These are phyloP conservation scores for Leptosomus discolor DNA, from an alignment of 2,113 vertebrate species.

Conservation along the genomic window DNA sequence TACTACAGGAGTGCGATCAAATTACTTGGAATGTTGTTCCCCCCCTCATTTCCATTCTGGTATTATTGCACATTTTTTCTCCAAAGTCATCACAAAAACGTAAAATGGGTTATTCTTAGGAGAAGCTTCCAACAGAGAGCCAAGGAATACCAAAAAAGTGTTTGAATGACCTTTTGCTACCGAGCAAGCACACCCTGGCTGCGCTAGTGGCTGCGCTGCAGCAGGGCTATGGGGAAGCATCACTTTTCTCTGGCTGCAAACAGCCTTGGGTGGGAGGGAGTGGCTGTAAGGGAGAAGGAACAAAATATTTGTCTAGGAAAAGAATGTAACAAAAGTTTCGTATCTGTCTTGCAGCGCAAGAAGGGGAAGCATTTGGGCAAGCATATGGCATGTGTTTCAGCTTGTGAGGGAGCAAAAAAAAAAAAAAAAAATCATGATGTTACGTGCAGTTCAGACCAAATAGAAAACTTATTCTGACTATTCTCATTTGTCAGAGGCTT, in stretches of 20 bases:
- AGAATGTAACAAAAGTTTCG: not conserved
- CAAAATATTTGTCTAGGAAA: constrained; percentile 1
- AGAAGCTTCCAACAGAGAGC: constrained; percentile 28
- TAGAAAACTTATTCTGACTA: constrained; percentile 72
- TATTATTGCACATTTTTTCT: not conserved
- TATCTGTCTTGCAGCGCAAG: not conserved
- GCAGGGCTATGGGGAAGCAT: not conserved
- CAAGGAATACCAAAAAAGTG: constrained; percentile 2
- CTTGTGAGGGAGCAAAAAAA: not conserved
- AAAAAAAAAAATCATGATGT: constrained; percentile 3
- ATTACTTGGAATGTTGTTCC: constrained; percentile 27
- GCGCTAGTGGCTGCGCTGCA: not conserved
- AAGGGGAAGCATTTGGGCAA: constrained; percentile 42
- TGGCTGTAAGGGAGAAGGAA: not conserved
- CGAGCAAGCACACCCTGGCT: not conserved
- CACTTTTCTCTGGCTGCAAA: not conserved
- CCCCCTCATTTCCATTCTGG: not conserved
- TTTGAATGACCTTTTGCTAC: not conserved
- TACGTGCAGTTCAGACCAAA: constrained; percentile 60
- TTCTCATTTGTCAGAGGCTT: constrained; percentile 66
- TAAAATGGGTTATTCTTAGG: constrained; percentile 41
- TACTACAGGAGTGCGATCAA: not conserved
- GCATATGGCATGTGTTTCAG: constrained; percentile 46
- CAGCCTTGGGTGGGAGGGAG: not conserved
- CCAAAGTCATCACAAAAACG: constrained; percentile 34